Evolutionary conservation across 2,113 vertebrate genomes (phyloP).

Genomic region (Catharus minimus): DNA sequence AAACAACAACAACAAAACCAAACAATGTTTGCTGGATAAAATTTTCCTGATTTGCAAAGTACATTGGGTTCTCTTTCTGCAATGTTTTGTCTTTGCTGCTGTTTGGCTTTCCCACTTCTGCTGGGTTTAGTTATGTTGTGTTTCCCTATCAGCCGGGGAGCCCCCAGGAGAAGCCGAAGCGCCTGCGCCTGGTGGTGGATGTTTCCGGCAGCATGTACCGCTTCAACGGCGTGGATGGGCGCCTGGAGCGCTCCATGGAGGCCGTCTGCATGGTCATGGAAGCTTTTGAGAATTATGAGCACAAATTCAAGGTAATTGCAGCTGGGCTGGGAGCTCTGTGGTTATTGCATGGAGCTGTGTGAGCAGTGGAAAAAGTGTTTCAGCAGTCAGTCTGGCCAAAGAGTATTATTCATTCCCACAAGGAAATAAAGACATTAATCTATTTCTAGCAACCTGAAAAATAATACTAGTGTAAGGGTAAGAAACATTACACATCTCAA

Average conservation of each 20-base stretch:
- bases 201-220: slow-evolving; percentile 98
- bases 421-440: slow-evolving; percentile 16
- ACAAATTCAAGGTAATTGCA: slow-evolving; percentile 92
- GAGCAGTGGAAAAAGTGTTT: not conserved
- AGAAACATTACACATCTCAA: not conserved
- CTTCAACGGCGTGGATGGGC: slow-evolving; percentile 91
- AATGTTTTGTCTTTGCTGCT: not conserved
- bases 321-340: not conserved
- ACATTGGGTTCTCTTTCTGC: not conserved
- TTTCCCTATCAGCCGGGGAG: slow-evolving; percentile 80
- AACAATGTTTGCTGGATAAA: not conserved
- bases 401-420: not conserved
- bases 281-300: slow-evolving; percentile 92
- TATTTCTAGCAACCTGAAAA: slow-evolving; percentile 39
- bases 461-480: not conserved
- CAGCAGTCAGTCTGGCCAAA: slow-evolving; percentile 12
- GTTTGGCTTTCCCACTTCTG: not conserved
- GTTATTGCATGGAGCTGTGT: not conserved
- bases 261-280: slow-evolving; percentile 98
- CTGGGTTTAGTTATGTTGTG: not conserved
- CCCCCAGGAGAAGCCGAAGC: slow-evolving; percentile 93
- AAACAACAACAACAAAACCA: not conserved
- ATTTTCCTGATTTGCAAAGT: not conserved
- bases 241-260: slow-evolving; percentile 95
- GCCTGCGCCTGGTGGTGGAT: slow-evolving; percentile 87